These are phyloP conservation scores for Paradoxurus hermaphroditus DNA, from an alignment of 2,113 vertebrate genomes.

Conservation along the genomic window DNA sequence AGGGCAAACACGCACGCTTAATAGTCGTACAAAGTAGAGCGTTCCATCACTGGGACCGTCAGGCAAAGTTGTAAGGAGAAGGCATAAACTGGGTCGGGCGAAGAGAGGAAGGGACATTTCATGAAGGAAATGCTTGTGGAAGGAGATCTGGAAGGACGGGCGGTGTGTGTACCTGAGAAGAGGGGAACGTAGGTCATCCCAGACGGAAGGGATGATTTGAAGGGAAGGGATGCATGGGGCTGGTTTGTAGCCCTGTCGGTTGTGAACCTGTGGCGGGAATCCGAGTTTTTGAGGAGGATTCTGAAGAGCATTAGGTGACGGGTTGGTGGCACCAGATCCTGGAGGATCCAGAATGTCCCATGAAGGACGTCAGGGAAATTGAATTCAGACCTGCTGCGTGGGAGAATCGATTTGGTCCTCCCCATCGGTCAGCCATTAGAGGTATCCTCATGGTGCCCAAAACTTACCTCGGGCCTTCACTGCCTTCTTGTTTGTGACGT, in stretches of 20 bases:
- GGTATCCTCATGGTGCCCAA: not conserved
- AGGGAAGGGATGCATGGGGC: not conserved
- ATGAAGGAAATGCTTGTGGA: not conserved
- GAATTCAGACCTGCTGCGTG: not conserved
- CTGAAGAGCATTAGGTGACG: not conserved
- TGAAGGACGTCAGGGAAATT: constrained; percentile 23
- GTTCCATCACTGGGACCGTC: not conserved
- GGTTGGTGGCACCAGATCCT: not conserved
- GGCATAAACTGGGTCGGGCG: not conserved
- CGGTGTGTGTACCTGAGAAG: not conserved
- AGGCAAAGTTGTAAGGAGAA: not conserved
- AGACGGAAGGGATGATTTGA: not conserved
- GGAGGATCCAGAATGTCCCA: constrained; percentile 31
- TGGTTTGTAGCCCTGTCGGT: constrained; percentile 6
- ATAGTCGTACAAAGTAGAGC: not conserved
- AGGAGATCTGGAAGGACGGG: not conserved
- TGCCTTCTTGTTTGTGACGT: not conserved
- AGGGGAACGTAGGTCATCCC: not conserved
- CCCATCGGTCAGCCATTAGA: constrained; percentile 35
- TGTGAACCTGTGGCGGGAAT: not conserved
- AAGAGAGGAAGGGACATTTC: not conserved
- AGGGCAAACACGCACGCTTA: not conserved
- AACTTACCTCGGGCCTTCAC: not conserved
- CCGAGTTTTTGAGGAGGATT: not conserved
- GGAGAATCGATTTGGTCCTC: not conserved